phyloP scores from a whole-genome alignment of 2,888 invertebrate species.

The Pristionchus fissidentatus region DNA sequence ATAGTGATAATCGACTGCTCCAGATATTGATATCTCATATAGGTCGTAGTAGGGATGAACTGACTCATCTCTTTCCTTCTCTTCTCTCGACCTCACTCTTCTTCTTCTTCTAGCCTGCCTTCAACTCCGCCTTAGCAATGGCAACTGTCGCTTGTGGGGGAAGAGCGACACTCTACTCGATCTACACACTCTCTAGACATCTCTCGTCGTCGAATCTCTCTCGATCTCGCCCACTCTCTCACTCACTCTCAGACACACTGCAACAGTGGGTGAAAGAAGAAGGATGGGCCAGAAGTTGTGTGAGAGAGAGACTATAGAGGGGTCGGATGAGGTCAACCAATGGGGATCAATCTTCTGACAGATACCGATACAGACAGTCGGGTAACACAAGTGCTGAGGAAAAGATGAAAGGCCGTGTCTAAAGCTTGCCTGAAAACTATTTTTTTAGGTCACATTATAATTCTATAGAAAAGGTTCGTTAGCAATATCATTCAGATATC shows the following conservation, averaged over 20 bases:
- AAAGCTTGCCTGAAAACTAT: too few relatives aligned
- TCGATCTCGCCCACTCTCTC: background rate
- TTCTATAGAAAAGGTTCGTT: too few relatives aligned
- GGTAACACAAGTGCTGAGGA: too few relatives aligned
- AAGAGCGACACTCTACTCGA: background rate
- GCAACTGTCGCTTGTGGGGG: background rate
- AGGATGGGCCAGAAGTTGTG: background rate
- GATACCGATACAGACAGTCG: too few relatives aligned
- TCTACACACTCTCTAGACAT: background rate
- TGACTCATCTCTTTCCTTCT: background rate
- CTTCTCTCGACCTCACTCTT: background rate
- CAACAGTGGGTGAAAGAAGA: slow-evolving; percentile 40
- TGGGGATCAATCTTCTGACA: too few relatives aligned
- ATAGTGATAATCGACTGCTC: too few relatives aligned
- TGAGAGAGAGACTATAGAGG: background rate
- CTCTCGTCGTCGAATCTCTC: slow-evolving; percentile 26
- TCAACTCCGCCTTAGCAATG: background rate
- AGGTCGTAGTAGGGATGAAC: too few relatives aligned
- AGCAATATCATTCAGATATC: too few relatives aligned
- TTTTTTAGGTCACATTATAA: too few relatives aligned
- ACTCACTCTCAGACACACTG: background rate
- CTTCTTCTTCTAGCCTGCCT: background rate
- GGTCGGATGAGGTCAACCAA: background rate
- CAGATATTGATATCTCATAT: too few relatives aligned
- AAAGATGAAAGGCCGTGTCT: too few relatives aligned